Evolutionary conservation across 2,113 vertebrate genomes (phyloP).

Genomic region (Seriola dumerili): DNA sequence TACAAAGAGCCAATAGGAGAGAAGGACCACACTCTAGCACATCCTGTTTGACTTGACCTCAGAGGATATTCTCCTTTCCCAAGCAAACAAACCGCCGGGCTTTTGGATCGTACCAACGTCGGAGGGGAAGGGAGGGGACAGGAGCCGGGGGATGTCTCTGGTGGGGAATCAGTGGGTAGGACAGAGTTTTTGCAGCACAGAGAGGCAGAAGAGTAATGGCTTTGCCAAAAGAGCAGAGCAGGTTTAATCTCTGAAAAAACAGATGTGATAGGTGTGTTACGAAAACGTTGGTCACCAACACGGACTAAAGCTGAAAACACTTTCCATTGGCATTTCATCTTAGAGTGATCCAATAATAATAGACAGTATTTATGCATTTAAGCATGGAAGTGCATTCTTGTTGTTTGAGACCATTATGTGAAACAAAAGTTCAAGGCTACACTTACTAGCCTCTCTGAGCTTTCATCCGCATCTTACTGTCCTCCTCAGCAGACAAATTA

Average conservation of each 20-base stretch:
- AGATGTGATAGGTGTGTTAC: slow-evolving; percentile 14
- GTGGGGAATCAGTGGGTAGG: slow-evolving; percentile 65
- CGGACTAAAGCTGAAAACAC: background rate
- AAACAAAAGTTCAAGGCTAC: background rate
- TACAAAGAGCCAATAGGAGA: slow-evolving; percentile 79
- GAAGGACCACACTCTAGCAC: slow-evolving; percentile 77
- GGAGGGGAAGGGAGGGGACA: slow-evolving; percentile 78
- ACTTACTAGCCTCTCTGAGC: too few relatives aligned
- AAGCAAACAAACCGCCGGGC: slow-evolving; percentile 82
- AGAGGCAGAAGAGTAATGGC: slow-evolving; percentile 13
- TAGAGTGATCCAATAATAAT: background rate
- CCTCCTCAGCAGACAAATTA: too few relatives aligned
- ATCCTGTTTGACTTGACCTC: slow-evolving; percentile 85
- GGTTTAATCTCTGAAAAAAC: slow-evolving; percentile 25
- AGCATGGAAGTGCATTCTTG: background rate
- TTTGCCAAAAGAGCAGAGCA: slow-evolving; percentile 42
- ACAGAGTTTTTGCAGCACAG: slow-evolving; percentile 47
- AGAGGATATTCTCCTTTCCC: slow-evolving; percentile 85
- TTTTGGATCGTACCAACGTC: slow-evolving; percentile 82
- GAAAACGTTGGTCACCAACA: background rate
- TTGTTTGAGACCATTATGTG: background rate
- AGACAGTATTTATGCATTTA: background rate
- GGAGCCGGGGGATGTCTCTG: slow-evolving; percentile 70
- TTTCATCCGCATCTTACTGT: too few relatives aligned
- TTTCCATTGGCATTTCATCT: background rate